Evolutionary conservation across 2,888 invertebrate genomes (phyloP).

Genomic region (Pyrochroa serraticornis): DNA sequence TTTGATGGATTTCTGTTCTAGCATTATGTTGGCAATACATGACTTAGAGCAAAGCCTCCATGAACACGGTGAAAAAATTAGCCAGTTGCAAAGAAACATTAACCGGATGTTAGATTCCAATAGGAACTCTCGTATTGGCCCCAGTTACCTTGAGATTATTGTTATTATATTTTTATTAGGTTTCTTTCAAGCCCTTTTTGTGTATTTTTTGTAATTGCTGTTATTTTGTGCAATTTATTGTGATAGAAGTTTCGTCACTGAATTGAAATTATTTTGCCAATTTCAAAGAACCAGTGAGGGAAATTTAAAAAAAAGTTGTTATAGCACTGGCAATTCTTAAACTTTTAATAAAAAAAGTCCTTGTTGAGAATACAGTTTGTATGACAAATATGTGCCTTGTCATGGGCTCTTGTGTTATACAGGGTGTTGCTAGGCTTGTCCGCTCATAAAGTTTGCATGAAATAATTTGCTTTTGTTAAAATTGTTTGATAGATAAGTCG

Average conservation of each 20-base stretch:
- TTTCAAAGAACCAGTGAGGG: constrained; percentile 13
- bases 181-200: constrained; percentile 49
- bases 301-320: constrained; percentile 10
- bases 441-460: constrained; percentile 13
- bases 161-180: constrained; percentile 44
- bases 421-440: constrained; percentile 16
- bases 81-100: constrained; percentile 46
- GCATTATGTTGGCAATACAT: constrained; percentile 50
- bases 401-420: constrained; percentile 20
- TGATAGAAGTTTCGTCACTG: constrained; percentile 29
- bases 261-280: constrained; percentile 4
- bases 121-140: constrained; percentile 32
- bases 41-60: constrained; percentile 48
- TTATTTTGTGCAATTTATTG: constrained; percentile 43
- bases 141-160: constrained; percentile 39
- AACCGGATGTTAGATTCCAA: constrained; percentile 43
- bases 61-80: constrained; percentile 49
- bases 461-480: neutral
- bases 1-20: constrained; percentile 32
- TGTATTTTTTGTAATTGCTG: constrained; percentile 58
- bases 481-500: constrained; percentile 4
- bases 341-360: neutral
- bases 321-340: constrained; percentile 7
- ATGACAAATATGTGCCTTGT: constrained; percentile 25
- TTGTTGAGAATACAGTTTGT: constrained; percentile 3